Base-by-base conservation (phyloP, 35 echinoderm and acorn worm species). In the Chiridota heheva region DNA sequence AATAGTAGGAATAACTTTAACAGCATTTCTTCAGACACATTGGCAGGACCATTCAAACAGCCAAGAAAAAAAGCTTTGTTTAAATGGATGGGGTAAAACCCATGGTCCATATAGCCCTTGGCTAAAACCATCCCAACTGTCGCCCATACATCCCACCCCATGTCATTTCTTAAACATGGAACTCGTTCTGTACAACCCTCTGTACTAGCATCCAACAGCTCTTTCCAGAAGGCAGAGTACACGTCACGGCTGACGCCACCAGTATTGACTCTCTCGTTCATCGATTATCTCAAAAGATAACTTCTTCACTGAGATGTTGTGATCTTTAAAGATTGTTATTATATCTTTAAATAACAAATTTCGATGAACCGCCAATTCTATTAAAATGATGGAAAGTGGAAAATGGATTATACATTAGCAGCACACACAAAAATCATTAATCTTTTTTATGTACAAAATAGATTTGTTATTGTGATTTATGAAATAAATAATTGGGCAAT, bases 81-180 rank as follows among this genome's bases (percentile, higher is more conserved):
- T 63, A 69, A 36, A 30, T 38, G 4, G 32, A 63, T n/a, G 60
- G 31, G 60, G 60, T 7, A 63, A 63, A 63, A 63, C 17, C 60
- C 60, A 28, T 7, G 35, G 32, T 69, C 64, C 33, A 37, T 69
- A 12, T 5, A 5, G 22, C 64, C 64, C 32, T 69, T 69, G 4
- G 41, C 7, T 12, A 69, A 38, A 37, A 69, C 41, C 41, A 30
- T 69, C 7, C 64, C 59, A 15, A 69, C 27, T 33, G 64, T 38
- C 7, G 64, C 41, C 64, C 64, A 69, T 5, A 37, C 6, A 10
- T 27, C 64, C 7, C 35, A 12, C 5, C 64, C 64, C 64, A 69
- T 69, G 64, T 69, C 34, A 10, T 12, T 33, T 22, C 27, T 69
- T 5, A 69, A 30, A 69, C 3, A 69, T 33, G 64, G 64, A 5